Base-by-base conservation (phyloP, 2,113 vertebrate genomes). In the Capricornis sumatraensis region DNA sequence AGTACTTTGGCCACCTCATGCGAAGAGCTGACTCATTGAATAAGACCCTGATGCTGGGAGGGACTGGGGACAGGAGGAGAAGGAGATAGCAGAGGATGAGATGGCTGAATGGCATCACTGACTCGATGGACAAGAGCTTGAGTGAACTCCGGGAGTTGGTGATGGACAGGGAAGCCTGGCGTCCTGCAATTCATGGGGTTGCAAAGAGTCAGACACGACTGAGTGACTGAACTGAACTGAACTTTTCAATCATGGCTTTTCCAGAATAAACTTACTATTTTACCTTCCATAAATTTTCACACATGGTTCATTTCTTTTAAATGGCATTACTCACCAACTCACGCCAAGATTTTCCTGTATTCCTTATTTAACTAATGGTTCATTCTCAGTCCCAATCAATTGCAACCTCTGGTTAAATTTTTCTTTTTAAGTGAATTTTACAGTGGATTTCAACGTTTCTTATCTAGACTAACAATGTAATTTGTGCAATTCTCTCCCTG, bases 101-200 rank as follows among this genome's bases (percentile, higher is more conserved):
- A 28, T 60, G 58, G 27, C 58, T 28, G 27, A 12, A 60, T 60
- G 12, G 11, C 58, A 60, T 28, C 58, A 60, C 12, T 13, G 12
- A 13, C 58, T 28, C 0, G 1, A 60, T 28, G 58, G 12, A 60
- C 2, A 2, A 14, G 58, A 60, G 58, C 13, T 0, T 60, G 58
- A 60, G 4, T 60, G 58, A 60, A 28, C 27, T 60, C 58, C 0
- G 1, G 11, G 58, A 60, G 58, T 2, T 60, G 27, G 27, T 60
- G 58, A 60, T 60, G 27, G 27, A 60, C 4, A 28, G 12, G 58
- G 27, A 13, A 12, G 27, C 27, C 58, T 30, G 58, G 27, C 6
- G 0, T 60, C 27, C 27, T 30, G 58, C 57, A 28, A 6, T 58
- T 27, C 57, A 58, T 58, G 10, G 57, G 57, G 57, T 28, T 5